Evolutionary conservation across 2,888 invertebrate genomes (phyloP).

Genomic region (Leptura quadrifasciata): DNA sequence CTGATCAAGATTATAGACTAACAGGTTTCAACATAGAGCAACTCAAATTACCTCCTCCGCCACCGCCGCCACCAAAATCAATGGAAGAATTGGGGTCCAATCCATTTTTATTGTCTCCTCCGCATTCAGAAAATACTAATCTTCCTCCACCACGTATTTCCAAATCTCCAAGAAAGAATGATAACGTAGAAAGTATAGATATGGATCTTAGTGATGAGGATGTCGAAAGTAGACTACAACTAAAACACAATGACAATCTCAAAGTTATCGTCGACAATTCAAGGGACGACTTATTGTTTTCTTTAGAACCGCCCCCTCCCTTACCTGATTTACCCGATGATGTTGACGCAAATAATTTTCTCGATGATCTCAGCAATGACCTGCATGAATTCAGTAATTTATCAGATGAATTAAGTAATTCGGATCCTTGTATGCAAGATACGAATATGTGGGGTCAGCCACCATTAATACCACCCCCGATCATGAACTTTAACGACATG

Average conservation of each 20-base stretch:
- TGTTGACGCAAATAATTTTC: conserved; percentile 69
- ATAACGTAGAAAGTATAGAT: conserved; percentile 88
- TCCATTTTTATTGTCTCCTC: neutral
- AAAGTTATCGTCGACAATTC: conserved; percentile 48
- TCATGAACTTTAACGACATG: conserved; percentile 53
- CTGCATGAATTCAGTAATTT: conserved; percentile 64
- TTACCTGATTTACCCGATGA: conserved; percentile 71
- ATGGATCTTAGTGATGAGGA: conserved; percentile 93
- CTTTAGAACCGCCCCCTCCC: conserved; percentile 68
- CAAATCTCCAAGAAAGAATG: conserved; percentile 66
- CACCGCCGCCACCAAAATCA: conserved; percentile 74
- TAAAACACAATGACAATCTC: conserved; percentile 51
- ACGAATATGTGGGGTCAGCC: conserved; percentile 49
- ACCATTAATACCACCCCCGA: conserved; percentile 50
- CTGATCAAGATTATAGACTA: conserved; percentile 70
- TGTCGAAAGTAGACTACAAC: conserved; percentile 45
- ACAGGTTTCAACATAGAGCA: conserved; percentile 65
- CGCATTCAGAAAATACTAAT: conserved; percentile 13
- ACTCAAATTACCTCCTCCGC: conserved; percentile 72
- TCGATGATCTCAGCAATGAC: conserved; percentile 69
- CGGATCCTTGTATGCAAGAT: conserved; percentile 36
- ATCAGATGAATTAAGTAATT: conserved; percentile 47
- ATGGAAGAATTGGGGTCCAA: conserved; percentile 28
- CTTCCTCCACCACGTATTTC: conserved; percentile 39
- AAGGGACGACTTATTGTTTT: conserved; percentile 42